These are phyloP conservation scores for Lagopus muta DNA, from an alignment of 2,113 vertebrate species.

Conservation along the genomic window DNA sequence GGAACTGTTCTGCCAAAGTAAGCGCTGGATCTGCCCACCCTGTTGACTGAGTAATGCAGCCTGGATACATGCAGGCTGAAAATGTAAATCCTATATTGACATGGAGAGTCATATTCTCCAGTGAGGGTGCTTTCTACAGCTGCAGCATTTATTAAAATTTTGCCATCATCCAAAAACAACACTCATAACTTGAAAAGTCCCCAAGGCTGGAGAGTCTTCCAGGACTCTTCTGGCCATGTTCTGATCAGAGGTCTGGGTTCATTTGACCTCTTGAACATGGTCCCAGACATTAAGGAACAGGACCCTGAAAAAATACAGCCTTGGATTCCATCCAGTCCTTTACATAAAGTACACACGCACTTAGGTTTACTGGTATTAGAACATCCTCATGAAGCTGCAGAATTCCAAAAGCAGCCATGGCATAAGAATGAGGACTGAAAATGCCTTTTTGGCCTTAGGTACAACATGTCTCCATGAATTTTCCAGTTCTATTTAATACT, in stretches of 20 bases:
- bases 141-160: constrained; percentile 56
- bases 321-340: constrained; percentile 25
- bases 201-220: background rate
- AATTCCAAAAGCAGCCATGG: constrained; percentile 2
- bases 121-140: constrained; percentile 52
- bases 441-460: background rate
- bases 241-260: constrained; percentile 3
- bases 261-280: constrained; percentile 12
- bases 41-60: constrained; percentile 1
- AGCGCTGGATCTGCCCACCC: constrained; percentile 54
- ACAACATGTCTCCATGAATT: background rate
- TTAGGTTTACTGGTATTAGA: background rate
- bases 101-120: background rate
- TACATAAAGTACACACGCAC: background rate
- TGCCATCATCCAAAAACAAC: constrained; percentile 54
- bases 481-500: background rate
- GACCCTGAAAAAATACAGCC: constrained; percentile 8
- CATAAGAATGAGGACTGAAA: background rate
- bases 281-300: background rate
- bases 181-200: constrained; percentile 20
- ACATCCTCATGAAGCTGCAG: background rate
- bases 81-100: constrained; percentile 55
- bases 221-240: constrained; percentile 28
- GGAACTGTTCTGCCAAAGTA: constrained; percentile 60
- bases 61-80: constrained; percentile 13